Evolutionary conservation across 2,113 vertebrate species (phyloP).

Genomic region (Forbesichthys papilliferus): DNA sequence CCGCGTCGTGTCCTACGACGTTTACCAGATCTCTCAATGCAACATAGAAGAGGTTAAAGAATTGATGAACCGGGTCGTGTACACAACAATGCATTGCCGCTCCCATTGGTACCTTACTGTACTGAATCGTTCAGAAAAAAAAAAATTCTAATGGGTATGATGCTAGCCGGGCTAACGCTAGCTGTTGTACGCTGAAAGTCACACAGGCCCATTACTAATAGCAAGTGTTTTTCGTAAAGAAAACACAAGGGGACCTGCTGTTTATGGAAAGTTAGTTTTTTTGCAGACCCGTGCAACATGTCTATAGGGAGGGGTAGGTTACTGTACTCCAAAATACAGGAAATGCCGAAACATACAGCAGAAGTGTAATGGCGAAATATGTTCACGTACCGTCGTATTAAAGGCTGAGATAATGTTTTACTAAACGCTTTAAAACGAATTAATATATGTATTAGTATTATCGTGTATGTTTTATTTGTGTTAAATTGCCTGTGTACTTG

Average conservation of each 20-base stretch:
- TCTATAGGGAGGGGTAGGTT: constrained; percentile 36
- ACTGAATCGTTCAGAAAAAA: constrained; percentile 14
- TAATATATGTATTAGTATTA: no score
- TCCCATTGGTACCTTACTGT: not conserved
- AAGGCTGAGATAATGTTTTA: no score
- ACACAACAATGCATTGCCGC: constrained; percentile 1
- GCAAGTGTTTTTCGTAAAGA: not conserved
- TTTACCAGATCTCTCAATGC: not conserved
- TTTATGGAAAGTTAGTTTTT: constrained; percentile 33
- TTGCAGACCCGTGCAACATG: constrained; percentile 34
- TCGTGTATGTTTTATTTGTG: no score
- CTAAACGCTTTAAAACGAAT: no score
- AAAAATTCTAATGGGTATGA: constrained; percentile 25
- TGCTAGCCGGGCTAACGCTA: constrained; percentile 20
- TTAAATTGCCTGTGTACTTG: no score
- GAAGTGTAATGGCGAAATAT: not conserved
- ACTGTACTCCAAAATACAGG: constrained; percentile 48
- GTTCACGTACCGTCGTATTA: no score
- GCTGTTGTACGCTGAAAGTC: not conserved
- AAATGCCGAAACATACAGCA: constrained; percentile 53
- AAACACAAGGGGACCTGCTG: not conserved
- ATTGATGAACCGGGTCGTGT: no score
- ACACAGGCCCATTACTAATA: not conserved
- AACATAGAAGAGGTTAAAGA: not conserved
- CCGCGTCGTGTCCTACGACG: no score